Base-by-base conservation (phyloP, 2,888 invertebrate genomes). In the Lamproptera curius region DNA sequence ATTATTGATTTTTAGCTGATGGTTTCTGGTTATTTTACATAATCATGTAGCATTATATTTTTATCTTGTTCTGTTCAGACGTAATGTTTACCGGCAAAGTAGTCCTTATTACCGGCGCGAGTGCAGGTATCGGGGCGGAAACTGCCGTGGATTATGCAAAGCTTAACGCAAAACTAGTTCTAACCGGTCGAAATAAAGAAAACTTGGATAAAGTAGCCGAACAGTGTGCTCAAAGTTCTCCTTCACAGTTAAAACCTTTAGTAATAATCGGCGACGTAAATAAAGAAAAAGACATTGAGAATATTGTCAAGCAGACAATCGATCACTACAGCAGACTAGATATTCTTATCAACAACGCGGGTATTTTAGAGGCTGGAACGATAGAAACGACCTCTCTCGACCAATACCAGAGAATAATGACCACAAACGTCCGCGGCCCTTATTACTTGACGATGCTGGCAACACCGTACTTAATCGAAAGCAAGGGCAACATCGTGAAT, bases 401-500 rank as follows among this genome's bases (percentile, higher is more conserved):
- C 15, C 95, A 96, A 66, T 97, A 92, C 69, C 97, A 98, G 70
- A 89, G 92, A 59, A 81, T 96, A 16, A 96, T 98, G 91, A 94
- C 94, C 62, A 91, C 93, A 3, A 99, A 98, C 78, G 93, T 96
- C 0, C 91, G 96, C 55, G 89, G 92, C 0, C 83, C 94, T 4
- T 94, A 93, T 68, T 89, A 94, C 48, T 73, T 98, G 55, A 96
- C 96, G 0, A 94, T 93, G 90, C 70, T 97, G 53, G 95, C 95
- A 34, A 92, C 93, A 0, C 97, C 97, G 1, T 91, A 96, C 77
- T 86, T 98, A 6, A 87, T 94, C 2, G 88, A 92, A 77, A 90
- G 91, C 0, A 93, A 95, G 75, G 97, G 97, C 15, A 94, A 90
- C 60, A 92, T 97, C 60, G 96, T 99, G 0, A 98, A 98, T 73